Percentiles rank a stretch among this genome's conserved stretches.
Evolutionary conservation across 1,140 invertebrate species (phyloP).

Genomic region (Nymphalis io): DNA sequence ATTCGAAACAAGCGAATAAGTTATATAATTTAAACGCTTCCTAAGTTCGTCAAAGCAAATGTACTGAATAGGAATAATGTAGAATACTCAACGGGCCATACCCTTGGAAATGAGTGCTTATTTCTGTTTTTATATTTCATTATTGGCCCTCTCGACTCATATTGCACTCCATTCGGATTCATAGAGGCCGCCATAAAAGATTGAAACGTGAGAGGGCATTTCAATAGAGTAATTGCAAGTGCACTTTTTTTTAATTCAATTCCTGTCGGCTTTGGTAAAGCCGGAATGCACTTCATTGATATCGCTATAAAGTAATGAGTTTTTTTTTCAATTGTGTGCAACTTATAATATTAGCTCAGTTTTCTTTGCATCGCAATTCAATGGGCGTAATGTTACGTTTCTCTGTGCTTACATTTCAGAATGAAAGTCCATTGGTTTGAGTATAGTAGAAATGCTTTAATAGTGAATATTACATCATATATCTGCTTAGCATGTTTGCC

Average conservation of each 20-base stretch:
- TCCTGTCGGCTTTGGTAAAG: constrained; percentile 74
- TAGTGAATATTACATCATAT: background rate
- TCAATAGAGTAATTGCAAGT: constrained; percentile 78
- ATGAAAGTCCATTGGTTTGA: background rate
- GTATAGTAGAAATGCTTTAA: background rate
- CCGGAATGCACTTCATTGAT: constrained; percentile 75
- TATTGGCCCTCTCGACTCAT: constrained; percentile 79
- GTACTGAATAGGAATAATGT: constrained; percentile 71
- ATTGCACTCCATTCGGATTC: constrained; percentile 76
- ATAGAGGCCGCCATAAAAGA: constrained; percentile 77
- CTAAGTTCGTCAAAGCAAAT: constrained; percentile 68
- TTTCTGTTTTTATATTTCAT: constrained; percentile 79
- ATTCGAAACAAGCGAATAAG: constrained; percentile 23
- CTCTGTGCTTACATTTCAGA: background rate
- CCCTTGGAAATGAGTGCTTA: constrained; percentile 70
- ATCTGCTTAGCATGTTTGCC: background rate
- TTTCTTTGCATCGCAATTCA: constrained; percentile 19
- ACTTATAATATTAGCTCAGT: constrained; percentile 34
- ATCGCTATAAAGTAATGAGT: constrained; percentile 77
- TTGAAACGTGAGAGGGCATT: constrained; percentile 78
- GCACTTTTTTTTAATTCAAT: constrained; percentile 76
- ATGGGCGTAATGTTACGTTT: constrained; percentile 5
- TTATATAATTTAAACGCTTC: constrained; percentile 67
- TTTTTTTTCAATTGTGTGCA: constrained; percentile 53
- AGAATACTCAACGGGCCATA: constrained; percentile 64